These are phyloP conservation scores for Nebria salina DNA, from an alignment of 2,888 invertebrate genomes.

Conservation along the genomic window DNA sequence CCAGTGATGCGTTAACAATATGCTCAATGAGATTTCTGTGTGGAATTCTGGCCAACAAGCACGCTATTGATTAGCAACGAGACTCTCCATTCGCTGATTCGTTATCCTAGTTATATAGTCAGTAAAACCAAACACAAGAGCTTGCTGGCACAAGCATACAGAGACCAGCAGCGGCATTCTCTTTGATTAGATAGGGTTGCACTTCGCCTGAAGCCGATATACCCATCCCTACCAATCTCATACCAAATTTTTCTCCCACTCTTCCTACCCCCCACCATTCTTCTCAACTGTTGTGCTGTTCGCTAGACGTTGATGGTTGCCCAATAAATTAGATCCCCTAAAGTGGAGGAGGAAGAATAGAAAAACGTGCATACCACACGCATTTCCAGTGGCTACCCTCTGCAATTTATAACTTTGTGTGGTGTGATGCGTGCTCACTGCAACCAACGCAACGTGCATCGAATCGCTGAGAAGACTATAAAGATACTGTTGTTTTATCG, in stretches of 20 bases:
- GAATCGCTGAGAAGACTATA: neutral
- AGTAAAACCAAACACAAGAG: conserved; percentile 29
- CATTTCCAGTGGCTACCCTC: conserved; percentile 23
- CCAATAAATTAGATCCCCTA: conserved; percentile 41
- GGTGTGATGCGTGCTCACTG: neutral
- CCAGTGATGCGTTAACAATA: conserved; percentile 2
- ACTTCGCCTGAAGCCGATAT: conserved; percentile 17
- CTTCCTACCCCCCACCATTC: neutral
- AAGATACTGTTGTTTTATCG: conserved; percentile 8
- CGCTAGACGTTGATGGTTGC: conserved; percentile 39
- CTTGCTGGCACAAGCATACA: neutral
- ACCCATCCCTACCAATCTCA: neutral
- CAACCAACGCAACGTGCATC: neutral
- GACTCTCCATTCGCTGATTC: conserved; percentile 34
- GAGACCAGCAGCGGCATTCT: conserved; percentile 2
- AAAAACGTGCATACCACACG: conserved; percentile 36
- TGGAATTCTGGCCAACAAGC: conserved; percentile 10
- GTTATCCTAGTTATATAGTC: conserved; percentile 31
- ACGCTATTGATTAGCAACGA: conserved; percentile 15
- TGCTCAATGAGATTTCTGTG: neutral
- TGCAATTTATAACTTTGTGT: conserved; percentile 16
- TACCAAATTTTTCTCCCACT: neutral
- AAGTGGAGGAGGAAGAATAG: neutral
- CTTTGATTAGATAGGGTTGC: conserved; percentile 12
- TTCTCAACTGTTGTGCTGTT: neutral